Percentiles rank a stretch among this genome's conserved stretches.
These are phyloP conservation scores for Phrynosoma platyrhinos DNA, from an alignment of 2,113 vertebrate species.

Conservation along the genomic window DNA sequence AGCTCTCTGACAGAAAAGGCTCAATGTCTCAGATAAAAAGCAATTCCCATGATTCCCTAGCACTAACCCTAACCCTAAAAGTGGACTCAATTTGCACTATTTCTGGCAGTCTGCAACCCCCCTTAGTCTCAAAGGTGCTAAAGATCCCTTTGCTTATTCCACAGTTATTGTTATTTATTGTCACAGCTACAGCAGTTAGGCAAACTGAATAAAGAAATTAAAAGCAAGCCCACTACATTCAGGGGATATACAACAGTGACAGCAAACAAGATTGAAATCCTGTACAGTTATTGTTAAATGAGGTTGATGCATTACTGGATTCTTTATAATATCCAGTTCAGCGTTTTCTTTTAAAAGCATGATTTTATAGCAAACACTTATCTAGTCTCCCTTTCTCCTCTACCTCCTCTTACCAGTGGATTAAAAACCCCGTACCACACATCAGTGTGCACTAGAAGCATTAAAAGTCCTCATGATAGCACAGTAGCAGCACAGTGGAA, in stretches of 20 bases:
- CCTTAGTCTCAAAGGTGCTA: no score
- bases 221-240: constrained; percentile 40
- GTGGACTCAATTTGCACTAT: no score
- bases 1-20: no score
- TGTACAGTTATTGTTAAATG: constrained; percentile 22
- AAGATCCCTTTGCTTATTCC: not conserved
- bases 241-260: not conserved
- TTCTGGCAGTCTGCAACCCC: no score
- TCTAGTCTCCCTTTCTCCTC: not conserved
- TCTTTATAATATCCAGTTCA: not conserved
- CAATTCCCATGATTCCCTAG: no score
- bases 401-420: not conserved
- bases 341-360: constrained; percentile 34
- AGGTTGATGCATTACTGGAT: not conserved
- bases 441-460: not conserved
- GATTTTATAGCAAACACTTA: not conserved
- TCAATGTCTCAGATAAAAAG: no score
- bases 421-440: not conserved
- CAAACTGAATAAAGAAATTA: constrained; percentile 51
- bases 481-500: not conserved
- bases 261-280: constrained; percentile 40
- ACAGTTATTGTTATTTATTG: constrained; percentile 57
- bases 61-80: no score
- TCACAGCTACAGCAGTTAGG: constrained; percentile 63
- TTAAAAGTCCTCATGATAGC: not conserved